Conservation (phyloP, 2,888 invertebrate species). For the Plagodis pulveraria region DNA sequence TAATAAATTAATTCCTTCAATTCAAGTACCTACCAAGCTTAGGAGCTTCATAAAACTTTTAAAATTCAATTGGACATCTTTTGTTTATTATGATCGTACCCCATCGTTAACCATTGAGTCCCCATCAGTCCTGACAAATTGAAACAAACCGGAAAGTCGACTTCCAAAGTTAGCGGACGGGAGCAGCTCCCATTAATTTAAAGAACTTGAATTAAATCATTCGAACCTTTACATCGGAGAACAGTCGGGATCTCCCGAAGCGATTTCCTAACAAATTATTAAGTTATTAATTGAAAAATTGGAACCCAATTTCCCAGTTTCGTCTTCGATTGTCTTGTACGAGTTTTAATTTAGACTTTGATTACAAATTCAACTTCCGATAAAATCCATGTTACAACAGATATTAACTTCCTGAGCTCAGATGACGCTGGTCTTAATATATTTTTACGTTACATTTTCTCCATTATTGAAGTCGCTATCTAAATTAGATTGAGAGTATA, state of each 20-base stretch:
- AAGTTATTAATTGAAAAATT: conserved; percentile 58
- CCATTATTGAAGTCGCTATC: conserved; percentile 27
- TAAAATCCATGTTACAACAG: conserved; percentile 29
- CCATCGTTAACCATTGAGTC: conserved; percentile 69
- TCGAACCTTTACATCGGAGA: conserved; percentile 61
- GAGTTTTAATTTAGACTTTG: conserved; percentile 38
- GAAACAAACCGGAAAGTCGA: conserved; percentile 76
- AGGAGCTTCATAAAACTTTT: conserved; percentile 5
- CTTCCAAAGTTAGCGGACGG: conserved; percentile 66
- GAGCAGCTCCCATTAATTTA: conserved; percentile 73
- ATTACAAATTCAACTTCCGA: conserved; percentile 33
- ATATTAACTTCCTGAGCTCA: conserved; percentile 36
- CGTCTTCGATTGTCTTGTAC: conserved; percentile 38
- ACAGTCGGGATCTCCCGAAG: conserved; percentile 53
- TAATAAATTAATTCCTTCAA: conserved; percentile 2
- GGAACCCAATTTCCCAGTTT: conserved; percentile 46
- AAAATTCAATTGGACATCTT: conserved; percentile 54
- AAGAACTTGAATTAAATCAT: conserved; percentile 77
- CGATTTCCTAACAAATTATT: conserved; percentile 55
- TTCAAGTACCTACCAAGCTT: too few relatives aligned
- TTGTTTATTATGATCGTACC: conserved; percentile 58
- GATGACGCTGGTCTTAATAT: conserved; percentile 21
- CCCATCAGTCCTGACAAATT: conserved; percentile 75
- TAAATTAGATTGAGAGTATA: conserved; percentile 28
- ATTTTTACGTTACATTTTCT: conserved; percentile 30